Base-by-base conservation (phyloP, 2,797 vertebrate species). In the Notolepis coatsorum region DNA sequence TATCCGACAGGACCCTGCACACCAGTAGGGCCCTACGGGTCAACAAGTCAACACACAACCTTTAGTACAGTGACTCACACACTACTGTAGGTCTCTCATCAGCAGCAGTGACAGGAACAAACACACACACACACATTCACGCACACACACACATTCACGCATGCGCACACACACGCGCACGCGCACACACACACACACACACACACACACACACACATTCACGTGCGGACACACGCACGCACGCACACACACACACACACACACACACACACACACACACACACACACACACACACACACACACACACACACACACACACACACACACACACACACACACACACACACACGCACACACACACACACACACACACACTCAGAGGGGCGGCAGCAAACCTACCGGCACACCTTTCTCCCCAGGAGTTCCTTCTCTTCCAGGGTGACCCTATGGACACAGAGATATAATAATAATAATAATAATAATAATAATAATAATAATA, bases 381-480 rank as follows among this genome's bases (percentile, higher is more conserved):
- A 76, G 15, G 51, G 7, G 30, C 20, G 15, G 17, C 1, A 18
- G 28, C 17, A 13, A 12, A 82, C 93, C 28, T 41, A 99, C 97
- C 83, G 94, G 92, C 10, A 91, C 87, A 10, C 97, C 97, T 75
- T 99, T 99, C 86, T 99, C 97, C 60, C 97, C 97, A 0, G 96
- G 90, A 24, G 95, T 94, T 0, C 97, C 97, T 81, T 99, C 97
- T 83, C 96, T 95, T 68, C 97, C 97, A 5, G 97, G 97, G 65
- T 99, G 97, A 71, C 97, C 97, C 97, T 99, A 73, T 66, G 38
- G 37, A 78, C 37, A 71, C 54, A 10, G 76, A 15, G 12, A 65
- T 6, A 18, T 13, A 35, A 49, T 66, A 41, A n/a, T n/a, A n/a
- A n/a, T n/a, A n/a, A n/a, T n/a, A n/a, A n/a, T n/a, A n/a, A n/a